A percentile compares a stretch with the other conserved stretches of the same genome.
phyloP scores from a whole-genome alignment of 2,113 vertebrate genomes.

The Pycnonotus jocosus region DNA sequence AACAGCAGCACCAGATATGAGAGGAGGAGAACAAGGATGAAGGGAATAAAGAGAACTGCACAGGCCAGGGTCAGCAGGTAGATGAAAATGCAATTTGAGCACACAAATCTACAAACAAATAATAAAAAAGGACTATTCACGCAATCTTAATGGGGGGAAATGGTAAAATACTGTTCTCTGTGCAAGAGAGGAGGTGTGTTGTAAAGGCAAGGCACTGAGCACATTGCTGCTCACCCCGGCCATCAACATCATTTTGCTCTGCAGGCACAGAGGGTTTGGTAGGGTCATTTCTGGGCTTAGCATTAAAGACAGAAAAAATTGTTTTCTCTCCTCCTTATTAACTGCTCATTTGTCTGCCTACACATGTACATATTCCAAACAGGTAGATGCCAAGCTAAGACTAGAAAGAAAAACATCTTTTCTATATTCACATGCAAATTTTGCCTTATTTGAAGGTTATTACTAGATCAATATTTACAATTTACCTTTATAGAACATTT shows the following conservation, averaged over 20 bases:
- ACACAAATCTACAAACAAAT: not conserved
- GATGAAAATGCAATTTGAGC: not conserved
- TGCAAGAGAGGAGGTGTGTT: not conserved
- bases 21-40: not conserved
- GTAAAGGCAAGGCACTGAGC: not conserved
- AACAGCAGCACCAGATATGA: not conserved
- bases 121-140: not conserved
- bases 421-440: not conserved
- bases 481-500: not conserved
- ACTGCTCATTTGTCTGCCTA: not conserved
- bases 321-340: not conserved
- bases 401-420: not conserved
- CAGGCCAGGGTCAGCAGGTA: not conserved
- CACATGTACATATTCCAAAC: not conserved
- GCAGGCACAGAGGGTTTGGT: not conserved
- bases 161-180: not conserved
- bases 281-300: not conserved
- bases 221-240: fast-evolving
- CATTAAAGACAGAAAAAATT: not conserved
- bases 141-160: not conserved
- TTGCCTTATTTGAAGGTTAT: not conserved
- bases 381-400: not conserved
- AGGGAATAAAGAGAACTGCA: not conserved
- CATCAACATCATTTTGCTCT: not conserved
- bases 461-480: not conserved